Evolutionary conservation across 2,888 invertebrate species (phyloP), one percentile per base, ranked within the genome.

Genomic region (Chrysolina haemoptera): DNA sequence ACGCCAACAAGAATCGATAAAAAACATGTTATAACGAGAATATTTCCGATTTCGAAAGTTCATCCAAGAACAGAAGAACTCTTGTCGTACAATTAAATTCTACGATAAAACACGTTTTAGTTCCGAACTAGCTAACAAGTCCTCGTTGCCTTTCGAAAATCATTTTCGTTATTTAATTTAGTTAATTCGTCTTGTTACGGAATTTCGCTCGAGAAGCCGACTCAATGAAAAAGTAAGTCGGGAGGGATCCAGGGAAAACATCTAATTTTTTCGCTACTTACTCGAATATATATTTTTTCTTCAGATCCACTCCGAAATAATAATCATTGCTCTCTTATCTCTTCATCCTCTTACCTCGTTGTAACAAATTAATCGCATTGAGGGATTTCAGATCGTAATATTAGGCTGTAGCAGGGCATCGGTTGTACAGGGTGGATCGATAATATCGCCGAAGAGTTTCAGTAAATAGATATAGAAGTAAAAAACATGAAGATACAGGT

Each of bases 281-380:
- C 70, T 70, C 27, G 14, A 59, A 59, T 35, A 35, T 59, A 59
- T 59, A 59, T 59, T 59, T 59, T 73, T 70, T 70, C 65, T 8
- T 35, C 70, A 48, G 70, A 70, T 73, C 70, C 73, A 73, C 70
- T 73, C 65, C 68, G 74, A 71, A 75, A 75, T 75, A 71, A 75
- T 75, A 64, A 75, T 75, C 74, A 75, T 71, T 75, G 74, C 74
- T 75, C 74, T 75, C 71, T 74, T 71, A 74, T 74, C 74, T 75
- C 66, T 75, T 75, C 74, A 75, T 75, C 74, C 68, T 71, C 74
- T 75, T 75, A 75, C 65, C 71, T 75, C 71, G 75, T 73, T 74
- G 75, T 74, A 72, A 75, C 68, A 71, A 75, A 75, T 77, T 77
- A 77, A 77, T 77, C 75, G 77, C 75, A 75, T 75, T 75, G 70